Evolutionary conservation across 2,888 invertebrate species (phyloP).

Genomic region (Scaptomyza cyrtandrae): DNA sequence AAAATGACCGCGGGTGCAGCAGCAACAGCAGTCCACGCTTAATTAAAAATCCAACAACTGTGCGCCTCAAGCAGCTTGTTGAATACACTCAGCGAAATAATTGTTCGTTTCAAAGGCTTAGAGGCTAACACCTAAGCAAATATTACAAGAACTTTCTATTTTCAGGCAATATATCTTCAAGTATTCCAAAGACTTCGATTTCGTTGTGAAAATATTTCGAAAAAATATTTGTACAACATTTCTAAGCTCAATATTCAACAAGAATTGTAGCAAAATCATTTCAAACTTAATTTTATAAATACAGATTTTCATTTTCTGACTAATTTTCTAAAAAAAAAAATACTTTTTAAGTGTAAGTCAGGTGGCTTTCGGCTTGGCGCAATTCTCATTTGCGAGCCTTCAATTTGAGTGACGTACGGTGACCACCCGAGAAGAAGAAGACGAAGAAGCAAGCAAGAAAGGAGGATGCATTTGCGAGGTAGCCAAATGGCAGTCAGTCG

Average conservation of each 20-base stretch:
- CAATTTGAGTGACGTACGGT: conserved; percentile 76
- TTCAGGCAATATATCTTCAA: too few species aligned
- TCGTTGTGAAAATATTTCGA: too few species aligned
- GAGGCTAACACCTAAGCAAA: too few species aligned
- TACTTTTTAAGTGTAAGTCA: conserved; percentile 5
- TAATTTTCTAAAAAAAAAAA: too few species aligned
- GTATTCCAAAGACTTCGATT: too few species aligned
- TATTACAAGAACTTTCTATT: too few species aligned
- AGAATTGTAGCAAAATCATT: too few species aligned
- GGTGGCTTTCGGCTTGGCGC: conserved; percentile 31
- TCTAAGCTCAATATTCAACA: too few species aligned
- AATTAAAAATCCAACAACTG: conserved; percentile 79
- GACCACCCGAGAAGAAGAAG: conserved; percentile 68
- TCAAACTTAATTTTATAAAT: too few species aligned
- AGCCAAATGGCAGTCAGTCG: conserved; percentile 70
- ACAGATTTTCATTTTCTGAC: too few species aligned
- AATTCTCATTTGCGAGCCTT: conserved; percentile 77
- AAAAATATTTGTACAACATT: too few species aligned
- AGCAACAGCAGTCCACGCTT: conserved; percentile 59
- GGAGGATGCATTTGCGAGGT: conserved; percentile 52
- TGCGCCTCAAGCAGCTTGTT: conserved; percentile 15
- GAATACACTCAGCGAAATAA: background rate
- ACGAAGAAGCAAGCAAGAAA: background rate
- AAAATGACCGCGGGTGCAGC: conserved; percentile 55
- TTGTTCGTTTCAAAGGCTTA: too few species aligned